phyloP scores from a whole-genome alignment of 2,797 vertebrate species.

The Vultur gryphus region DNA sequence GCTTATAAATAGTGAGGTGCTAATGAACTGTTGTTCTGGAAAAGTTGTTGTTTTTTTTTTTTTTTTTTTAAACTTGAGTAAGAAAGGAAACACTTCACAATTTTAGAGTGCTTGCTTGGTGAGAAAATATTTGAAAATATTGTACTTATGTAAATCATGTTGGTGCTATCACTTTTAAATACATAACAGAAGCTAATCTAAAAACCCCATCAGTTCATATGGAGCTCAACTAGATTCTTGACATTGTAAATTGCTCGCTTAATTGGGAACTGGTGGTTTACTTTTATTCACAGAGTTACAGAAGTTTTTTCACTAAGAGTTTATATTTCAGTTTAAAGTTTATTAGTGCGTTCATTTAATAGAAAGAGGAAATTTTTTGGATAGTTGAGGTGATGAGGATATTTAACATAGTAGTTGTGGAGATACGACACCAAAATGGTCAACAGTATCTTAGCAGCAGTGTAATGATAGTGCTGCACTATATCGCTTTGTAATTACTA shows the following conservation, averaged over 20 bases:
- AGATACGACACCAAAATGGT: neutral
- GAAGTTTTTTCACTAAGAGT: neutral
- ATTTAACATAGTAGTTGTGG: neutral
- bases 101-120: slow-evolving; percentile 48
- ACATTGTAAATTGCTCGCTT: slow-evolving; percentile 56
- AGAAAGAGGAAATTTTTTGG: neutral
- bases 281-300: neutral
- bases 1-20: slow-evolving; percentile 70
- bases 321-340: slow-evolving; percentile 35
- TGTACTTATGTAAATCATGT: slow-evolving; percentile 59
- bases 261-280: slow-evolving; percentile 7
- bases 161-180: slow-evolving; percentile 59
- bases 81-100: slow-evolving; percentile 67
- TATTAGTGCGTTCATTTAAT: neutral
- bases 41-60: slow-evolving; percentile 41
- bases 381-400: neutral
- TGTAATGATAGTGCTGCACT: neutral
- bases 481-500: neutral
- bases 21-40: slow-evolving; percentile 74
- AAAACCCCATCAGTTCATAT: slow-evolving; percentile 28
- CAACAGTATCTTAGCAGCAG: neutral
- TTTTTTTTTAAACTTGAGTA: slow-evolving; percentile 58
- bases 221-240: slow-evolving; percentile 2
- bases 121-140: slow-evolving; percentile 63
- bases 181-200: slow-evolving; percentile 56